Evolutionary conservation across 2,888 invertebrate species (phyloP), one percentile per base, ranked within the genome.

Genomic region (Eucera pruinosa): DNA sequence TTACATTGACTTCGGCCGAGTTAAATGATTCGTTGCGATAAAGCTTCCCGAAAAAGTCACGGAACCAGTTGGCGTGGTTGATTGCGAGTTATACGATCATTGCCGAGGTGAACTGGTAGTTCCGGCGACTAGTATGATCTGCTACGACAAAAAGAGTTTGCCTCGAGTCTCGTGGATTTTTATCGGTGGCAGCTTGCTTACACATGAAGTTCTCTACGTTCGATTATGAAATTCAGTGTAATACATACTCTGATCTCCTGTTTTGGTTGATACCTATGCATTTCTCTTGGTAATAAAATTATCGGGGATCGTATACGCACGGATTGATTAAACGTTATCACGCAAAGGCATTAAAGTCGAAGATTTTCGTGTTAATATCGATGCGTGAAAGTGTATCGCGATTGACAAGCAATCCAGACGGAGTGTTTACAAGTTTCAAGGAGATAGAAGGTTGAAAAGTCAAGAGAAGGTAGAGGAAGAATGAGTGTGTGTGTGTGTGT

Each of bases 31-130:
- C 54, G 47, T 47, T n/a, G 50, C 54, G 76, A 81, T 73, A 79
- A 79, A 36, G 68, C 69, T 74, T 71, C 48, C 52, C 50, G 69
- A 68, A 67, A 50, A 43, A 64, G 25, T 47, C 45, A 45, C 52
- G 55, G 43, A 36, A 64, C 62, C 25, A 36, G 57, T 39, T 5
- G 25, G 43, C 43, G 27, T 20, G n/a, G 58, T 52, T 36, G 67
- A 72, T 69, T 39, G 69, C 47, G 23, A 55, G 45, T 48, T 52
- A n/a, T 41, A 47, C 60, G 76, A 67, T 71, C 67, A 76, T 65
- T 62, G 70, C 11, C 70, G 70, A 78, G 75, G 70, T 66, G 45
- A 78, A 76, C 67, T 54, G 70, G 67, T 78, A 70, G 69, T 55
- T 18, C 47, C 73, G 43, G 15, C 39, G 20, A 47, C 58, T 47